Evolutionary conservation across 2,113 vertebrate species (phyloP), one percentile per base, ranked within the genome.

Genomic region (Stegastes partitus): DNA sequence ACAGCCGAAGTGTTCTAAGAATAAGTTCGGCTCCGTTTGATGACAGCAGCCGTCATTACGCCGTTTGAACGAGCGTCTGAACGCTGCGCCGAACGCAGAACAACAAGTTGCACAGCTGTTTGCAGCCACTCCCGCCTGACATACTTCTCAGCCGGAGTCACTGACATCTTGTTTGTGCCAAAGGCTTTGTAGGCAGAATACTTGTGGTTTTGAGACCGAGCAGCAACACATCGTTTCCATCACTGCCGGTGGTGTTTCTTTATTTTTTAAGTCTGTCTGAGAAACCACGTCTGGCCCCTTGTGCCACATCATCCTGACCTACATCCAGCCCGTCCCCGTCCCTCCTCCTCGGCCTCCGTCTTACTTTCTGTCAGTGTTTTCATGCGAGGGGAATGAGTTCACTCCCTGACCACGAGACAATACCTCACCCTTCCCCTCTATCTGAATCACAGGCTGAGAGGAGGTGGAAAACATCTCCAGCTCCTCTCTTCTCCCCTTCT

Each of bases 321-420:
- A 85, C 68, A 87, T 90, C 77, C 58, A 44, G 47, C 74, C 56
- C 64, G 50, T 10, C 34, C 63, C 64, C n/a, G n/a, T n/a, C n/a
- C n/a, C n/a, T n/a, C n/a, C n/a, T n/a, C n/a, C n/a, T n/a, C n/a
- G n/a, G n/a, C n/a, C 47, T 6, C 51, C 3, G 23, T 70, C 86
- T 59, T 74, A 49, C 56, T 69, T 37, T 68, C 76, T 73, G 18
- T 10, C 61, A 75, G 70, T 51, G 80, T 81, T 77, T 80, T 78
- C 64, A 61, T 74, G 58, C 34, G 25, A 79, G 74, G 61, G 77
- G 82, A 74, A 85, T 91, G 86, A 93, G 86, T 93, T 91, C 87
- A 90, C 66, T 61, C 64, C 62, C 67, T 18, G 66, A 92, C 90
- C 92, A 86, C 83, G 59, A 92, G 90, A 93, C 92, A 74, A 91